A percentile compares a stretch with the other conserved stretches of the same genome.
phyloP scores from a whole-genome alignment of 2,797 vertebrate species.

The Tenualosa thibaudeaui region DNA sequence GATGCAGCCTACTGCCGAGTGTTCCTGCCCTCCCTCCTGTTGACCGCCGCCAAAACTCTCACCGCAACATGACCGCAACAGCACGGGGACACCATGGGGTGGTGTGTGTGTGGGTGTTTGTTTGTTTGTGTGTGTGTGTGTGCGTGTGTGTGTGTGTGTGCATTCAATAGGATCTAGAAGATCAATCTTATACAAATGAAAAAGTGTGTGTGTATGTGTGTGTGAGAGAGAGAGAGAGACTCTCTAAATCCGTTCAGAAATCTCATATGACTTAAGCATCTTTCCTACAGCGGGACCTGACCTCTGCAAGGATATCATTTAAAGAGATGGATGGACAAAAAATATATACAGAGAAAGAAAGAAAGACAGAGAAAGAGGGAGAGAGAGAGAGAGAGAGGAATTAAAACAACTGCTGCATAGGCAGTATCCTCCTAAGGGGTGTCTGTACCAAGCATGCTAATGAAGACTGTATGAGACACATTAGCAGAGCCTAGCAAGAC shows the following conservation, averaged over 20 bases:
- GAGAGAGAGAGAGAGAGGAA: slow-evolving; percentile 33
- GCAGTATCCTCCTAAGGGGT: not conserved
- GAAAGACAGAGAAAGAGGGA: slow-evolving; percentile 19
- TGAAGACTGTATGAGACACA: not conserved
- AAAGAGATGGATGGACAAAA: not conserved
- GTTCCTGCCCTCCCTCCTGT: no score
- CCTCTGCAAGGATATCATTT: slow-evolving; percentile 47
- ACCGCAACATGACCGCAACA: not conserved
- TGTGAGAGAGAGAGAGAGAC: not conserved
- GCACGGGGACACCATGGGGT: not conserved
- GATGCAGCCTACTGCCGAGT: slow-evolving; percentile 38
- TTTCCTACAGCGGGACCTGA: slow-evolving; percentile 23
- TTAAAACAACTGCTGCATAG: slow-evolving; percentile 46
- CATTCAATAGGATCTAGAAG: not conserved
- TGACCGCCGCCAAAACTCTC: not conserved
- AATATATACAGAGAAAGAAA: slow-evolving; percentile 21
- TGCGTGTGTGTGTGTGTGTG: not conserved
- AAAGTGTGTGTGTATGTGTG: not conserved
- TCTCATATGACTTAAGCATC: slow-evolving; percentile 36
- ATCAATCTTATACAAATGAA: not conserved
- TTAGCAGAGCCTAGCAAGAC: not conserved
- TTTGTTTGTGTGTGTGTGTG: not conserved
- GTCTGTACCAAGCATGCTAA: slow-evolving; percentile 38
- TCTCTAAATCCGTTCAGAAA: no score
- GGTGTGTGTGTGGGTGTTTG: not conserved